Percentiles rank a stretch among this genome's conserved stretches.
These are phyloP conservation scores for Gracilinanus agilis DNA, from an alignment of 2,113 vertebrate species.

Conservation along the genomic window DNA sequence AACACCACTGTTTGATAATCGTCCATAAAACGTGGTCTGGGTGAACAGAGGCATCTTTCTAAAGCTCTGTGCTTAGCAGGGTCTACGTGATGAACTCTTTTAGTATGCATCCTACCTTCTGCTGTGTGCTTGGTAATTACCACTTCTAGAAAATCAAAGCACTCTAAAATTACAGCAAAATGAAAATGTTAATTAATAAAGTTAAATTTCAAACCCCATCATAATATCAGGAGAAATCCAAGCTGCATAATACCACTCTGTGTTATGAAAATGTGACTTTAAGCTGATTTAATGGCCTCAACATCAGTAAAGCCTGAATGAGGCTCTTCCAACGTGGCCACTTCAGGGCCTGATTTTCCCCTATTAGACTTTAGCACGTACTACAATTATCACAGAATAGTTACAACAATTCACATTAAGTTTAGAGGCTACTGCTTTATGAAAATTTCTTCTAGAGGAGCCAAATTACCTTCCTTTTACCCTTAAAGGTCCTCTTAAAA, in stretches of 20 bases:
- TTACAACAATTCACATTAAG: rapidly evolving
- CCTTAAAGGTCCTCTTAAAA: background rate
- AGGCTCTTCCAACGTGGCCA: background rate
- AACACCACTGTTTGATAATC: background rate
- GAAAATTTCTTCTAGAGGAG: background rate
- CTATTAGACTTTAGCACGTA: rapidly evolving
- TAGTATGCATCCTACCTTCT: slow-evolving; percentile 31
- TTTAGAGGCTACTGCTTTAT: background rate
- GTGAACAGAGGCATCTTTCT: background rate
- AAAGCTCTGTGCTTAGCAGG: slow-evolving; percentile 17
- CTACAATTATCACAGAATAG: rapidly evolving
- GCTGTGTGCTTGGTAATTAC: slow-evolving; percentile 48
- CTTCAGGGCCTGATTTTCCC: rapidly evolving
- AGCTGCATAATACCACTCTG: background rate
- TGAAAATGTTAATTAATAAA: slow-evolving; percentile 65
- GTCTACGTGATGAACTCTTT: slow-evolving; percentile 1
- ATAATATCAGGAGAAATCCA: slow-evolving; percentile 19
- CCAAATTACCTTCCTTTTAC: background rate
- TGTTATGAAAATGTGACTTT: background rate
- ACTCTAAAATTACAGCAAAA: slow-evolving; percentile 59
- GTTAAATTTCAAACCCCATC: slow-evolving; percentile 50
- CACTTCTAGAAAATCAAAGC: slow-evolving; percentile 62
- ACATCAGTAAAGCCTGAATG: rapidly evolving
- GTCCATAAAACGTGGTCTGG: rapidly evolving
- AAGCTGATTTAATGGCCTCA: background rate